phyloP scores from a whole-genome alignment of 2,888 invertebrate genomes.

The Eupithecia tripunctaria region DNA sequence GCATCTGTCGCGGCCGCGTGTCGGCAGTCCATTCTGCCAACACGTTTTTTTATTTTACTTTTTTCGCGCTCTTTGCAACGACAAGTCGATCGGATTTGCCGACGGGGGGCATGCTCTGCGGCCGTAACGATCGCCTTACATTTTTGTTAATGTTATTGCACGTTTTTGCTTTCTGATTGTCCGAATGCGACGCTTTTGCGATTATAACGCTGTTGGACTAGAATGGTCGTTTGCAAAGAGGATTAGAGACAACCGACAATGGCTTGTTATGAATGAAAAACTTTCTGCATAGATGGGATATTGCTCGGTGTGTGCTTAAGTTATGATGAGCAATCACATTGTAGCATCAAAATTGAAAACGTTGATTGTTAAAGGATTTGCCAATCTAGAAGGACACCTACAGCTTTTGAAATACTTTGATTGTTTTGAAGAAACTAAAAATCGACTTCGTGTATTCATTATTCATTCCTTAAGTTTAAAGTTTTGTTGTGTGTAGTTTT shows the following conservation, averaged over 20 bases:
- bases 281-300: constrained; percentile 42
- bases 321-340: constrained; percentile 42
- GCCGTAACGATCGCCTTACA: constrained; percentile 72
- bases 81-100: constrained; percentile 76
- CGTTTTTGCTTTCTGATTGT: constrained; percentile 75
- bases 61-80: constrained; percentile 60
- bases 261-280: constrained; percentile 51
- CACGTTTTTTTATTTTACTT: constrained; percentile 58
- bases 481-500: too few species aligned
- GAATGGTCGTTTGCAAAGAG: constrained; percentile 67
- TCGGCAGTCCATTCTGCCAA: constrained; percentile 72
- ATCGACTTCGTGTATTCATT: too few species aligned
- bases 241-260: constrained; percentile 59
- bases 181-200: constrained; percentile 78
- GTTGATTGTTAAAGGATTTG: background rate
- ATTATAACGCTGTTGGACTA: constrained; percentile 61
- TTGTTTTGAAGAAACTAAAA: too few species aligned
- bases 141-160: constrained; percentile 67
- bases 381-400: background rate
- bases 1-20: constrained; percentile 80
- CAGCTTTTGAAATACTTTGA: background rate
- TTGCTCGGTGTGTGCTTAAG: constrained; percentile 42
- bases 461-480: too few species aligned
- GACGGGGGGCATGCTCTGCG: constrained; percentile 69
- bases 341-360: constrained; percentile 6